phyloP scores from a whole-genome alignment of 2,888 invertebrate genomes.

The Dicranocentrus wangi region DNA sequence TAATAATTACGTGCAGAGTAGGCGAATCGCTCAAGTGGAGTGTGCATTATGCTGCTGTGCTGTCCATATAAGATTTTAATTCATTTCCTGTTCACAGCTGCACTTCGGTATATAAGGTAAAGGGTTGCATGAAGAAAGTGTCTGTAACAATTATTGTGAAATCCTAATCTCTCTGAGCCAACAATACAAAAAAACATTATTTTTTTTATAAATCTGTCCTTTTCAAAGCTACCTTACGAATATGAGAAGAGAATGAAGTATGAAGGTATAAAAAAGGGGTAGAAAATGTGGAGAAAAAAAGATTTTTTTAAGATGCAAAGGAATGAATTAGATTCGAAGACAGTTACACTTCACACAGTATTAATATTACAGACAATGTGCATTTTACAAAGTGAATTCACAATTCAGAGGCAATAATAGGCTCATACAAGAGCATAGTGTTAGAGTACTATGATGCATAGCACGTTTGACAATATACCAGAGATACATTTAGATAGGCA shows the following conservation, averaged over 20 bases:
- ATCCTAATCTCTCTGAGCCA: slow-evolving; percentile 4
- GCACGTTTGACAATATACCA: too few relatives aligned
- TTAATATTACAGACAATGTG: too few relatives aligned
- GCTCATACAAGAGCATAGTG: too few relatives aligned
- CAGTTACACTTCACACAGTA: too few relatives aligned
- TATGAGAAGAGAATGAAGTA: neutral
- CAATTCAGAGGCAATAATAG: too few relatives aligned
- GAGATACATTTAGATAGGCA: too few relatives aligned
- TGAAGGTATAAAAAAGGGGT: neutral
- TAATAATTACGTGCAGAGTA: too few relatives aligned
- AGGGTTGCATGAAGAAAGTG: slow-evolving; percentile 1
- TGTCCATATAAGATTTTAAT: neutral
- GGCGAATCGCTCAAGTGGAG: too few relatives aligned
- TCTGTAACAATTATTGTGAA: slow-evolving; percentile 26
- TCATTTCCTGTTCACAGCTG: slow-evolving; percentile 3
- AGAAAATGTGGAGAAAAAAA: neutral
- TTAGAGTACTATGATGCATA: too few relatives aligned
- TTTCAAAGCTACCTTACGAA: slow-evolving; percentile 1
- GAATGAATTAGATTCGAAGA: neutral
- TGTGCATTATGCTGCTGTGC: too few relatives aligned
- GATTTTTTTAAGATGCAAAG: neutral
- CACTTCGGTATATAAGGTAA: neutral
- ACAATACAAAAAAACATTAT: too few relatives aligned
- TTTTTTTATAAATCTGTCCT: neutral
- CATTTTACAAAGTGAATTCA: too few relatives aligned